Conservation (phyloP, 1,140 invertebrate genomes). For the Bombus soroeensis region DNA sequence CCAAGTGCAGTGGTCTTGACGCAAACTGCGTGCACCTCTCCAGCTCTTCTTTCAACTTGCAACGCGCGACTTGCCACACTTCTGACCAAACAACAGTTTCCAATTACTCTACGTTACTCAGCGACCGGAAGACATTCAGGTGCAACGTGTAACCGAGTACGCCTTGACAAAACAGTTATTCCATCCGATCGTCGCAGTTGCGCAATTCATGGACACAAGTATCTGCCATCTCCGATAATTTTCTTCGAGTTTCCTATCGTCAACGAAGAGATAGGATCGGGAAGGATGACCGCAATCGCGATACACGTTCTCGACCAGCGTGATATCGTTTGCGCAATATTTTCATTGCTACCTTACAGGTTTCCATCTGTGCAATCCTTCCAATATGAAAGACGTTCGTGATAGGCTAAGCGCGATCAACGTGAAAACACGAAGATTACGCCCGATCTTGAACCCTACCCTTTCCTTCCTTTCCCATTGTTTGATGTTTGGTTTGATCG, state of each 20-base stretch:
- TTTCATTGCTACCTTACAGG: constrained; percentile 46
- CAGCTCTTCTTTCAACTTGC: background rate
- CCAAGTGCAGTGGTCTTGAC: background rate
- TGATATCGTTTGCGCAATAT: constrained; percentile 64
- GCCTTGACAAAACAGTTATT: constrained; percentile 40
- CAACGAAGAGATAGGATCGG: constrained; percentile 8
- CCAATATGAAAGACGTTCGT: constrained; percentile 46
- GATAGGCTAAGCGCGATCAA: constrained; percentile 61
- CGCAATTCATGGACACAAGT: background rate
- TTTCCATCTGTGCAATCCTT: too few relatives aligned
- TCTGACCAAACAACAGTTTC: constrained; percentile 27
- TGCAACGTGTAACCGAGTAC: constrained; percentile 37
- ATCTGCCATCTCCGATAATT: background rate
- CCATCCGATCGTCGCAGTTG: background rate
- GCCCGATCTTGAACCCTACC: background rate
- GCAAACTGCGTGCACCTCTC: background rate
- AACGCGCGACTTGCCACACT: constrained; percentile 22
- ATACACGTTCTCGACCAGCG: constrained; percentile 7
- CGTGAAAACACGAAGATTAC: background rate
- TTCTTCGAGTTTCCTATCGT: background rate
- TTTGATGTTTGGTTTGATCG: background rate
- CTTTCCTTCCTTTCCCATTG: background rate
- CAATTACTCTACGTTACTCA: constrained; percentile 40
- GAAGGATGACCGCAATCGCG: too few relatives aligned
- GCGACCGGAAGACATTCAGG: constrained; percentile 47